Evolutionary conservation across 2,888 invertebrate genomes (phyloP), one percentile per base, ranked within the genome.

Genomic region (Eurytoma californica): DNA sequence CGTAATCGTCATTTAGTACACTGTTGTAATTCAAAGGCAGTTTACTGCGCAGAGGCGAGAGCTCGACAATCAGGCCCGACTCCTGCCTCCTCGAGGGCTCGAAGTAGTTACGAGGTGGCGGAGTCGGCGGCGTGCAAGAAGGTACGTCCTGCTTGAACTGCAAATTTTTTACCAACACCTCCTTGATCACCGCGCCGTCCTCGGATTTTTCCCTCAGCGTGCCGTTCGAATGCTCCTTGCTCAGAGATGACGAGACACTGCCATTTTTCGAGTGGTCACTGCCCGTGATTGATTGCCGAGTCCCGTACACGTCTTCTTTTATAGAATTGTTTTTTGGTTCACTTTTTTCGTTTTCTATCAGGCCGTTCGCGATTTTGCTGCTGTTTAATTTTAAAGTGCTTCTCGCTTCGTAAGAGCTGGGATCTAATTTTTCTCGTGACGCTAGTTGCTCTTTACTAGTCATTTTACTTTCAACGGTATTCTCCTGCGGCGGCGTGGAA

Each of bases 111-210:
- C 76, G 76, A 53, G 76, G 72, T 13, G 80, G 80, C 20, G 72
- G 24, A 12, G 76, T 72, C 4, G 79, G 51, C 2, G 55, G 16
- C 16, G 14, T 30, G 7, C n/a, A 13, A 0, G 72, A 16, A 9
- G 88, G 86, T 5, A 87, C 18, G 72, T 87, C 87, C 53, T 87
- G 87, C 70, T 87, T 84, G 72, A 88, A 88, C 55, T 85, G 86
- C 4, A 88, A 83, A 77, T 86, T 88, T 79, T 87, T 88, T 67
- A 88, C 82, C 13, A 87, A 82, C 57, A 87, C 82, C 70, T 88
- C 88, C 65, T 84, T 88, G 13, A 88, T 85, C 18, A 87, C 84
- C 4, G 85, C 81, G 0, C 75, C 83, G 16, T 84, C 83, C 24
- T 72, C 9, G 30, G 61, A 7, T 28, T 47, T 80, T 16, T 72